Percentiles rank a stretch among this genome's conserved stretches.
phyloP scores from a whole-genome alignment of 2,888 invertebrate species.

The Lamellibrachia satsuma region DNA sequence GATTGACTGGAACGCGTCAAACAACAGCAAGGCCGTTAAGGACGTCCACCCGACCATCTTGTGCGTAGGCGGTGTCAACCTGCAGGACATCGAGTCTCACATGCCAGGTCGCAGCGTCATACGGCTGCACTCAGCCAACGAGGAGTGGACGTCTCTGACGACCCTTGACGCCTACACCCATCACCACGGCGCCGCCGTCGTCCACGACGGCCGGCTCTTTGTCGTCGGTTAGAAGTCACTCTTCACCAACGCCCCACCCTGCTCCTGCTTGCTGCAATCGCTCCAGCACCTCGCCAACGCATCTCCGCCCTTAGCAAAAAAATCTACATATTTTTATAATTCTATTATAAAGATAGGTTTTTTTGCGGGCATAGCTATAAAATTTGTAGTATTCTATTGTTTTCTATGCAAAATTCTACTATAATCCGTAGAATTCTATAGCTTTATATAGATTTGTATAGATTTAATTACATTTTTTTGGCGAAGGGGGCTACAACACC shows the following conservation, averaged over 20 bases:
- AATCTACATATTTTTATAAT: too few species aligned
- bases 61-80: slow-evolving; percentile 49
- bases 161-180: slow-evolving; percentile 47
- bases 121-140: slow-evolving; percentile 42
- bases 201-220: slow-evolving; percentile 45
- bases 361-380: too few species aligned
- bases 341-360: too few species aligned
- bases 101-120: slow-evolving; percentile 42
- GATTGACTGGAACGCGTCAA: neutral
- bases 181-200: slow-evolving; percentile 45
- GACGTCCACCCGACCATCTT: slow-evolving; percentile 30
- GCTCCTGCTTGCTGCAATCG: too few species aligned
- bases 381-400: too few species aligned
- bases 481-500: too few species aligned
- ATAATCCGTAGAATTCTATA: too few species aligned
- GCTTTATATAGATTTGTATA: too few species aligned
- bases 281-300: too few species aligned
- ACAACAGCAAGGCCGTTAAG: neutral
- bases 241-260: neutral
- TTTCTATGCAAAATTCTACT: too few species aligned
- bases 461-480: too few species aligned
- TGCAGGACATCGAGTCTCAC: slow-evolving; percentile 37
- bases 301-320: too few species aligned
- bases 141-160: slow-evolving; percentile 46
- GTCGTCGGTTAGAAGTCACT: slow-evolving; percentile 45